Evolutionary conservation across 1,140 invertebrate genomes (phyloP).

Genomic region (Apis dorsata): DNA sequence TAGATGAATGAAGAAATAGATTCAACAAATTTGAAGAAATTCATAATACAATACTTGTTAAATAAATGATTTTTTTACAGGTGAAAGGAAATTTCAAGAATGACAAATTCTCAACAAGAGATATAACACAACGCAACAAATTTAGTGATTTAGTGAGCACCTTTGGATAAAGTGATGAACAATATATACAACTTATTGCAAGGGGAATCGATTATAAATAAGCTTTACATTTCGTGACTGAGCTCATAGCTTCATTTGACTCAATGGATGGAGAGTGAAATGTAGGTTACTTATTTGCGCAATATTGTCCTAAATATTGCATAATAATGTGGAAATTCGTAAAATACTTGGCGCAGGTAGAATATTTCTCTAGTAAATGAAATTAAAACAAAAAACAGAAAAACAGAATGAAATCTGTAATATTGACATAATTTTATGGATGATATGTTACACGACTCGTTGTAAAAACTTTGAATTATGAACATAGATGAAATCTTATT

Average conservation of each 20-base stretch:
- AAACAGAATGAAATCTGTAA: constrained; percentile 41
- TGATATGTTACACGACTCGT: constrained; percentile 55
- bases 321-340: constrained; percentile 42
- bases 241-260: constrained; percentile 55
- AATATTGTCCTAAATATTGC: constrained; percentile 52
- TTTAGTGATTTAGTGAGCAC: constrained; percentile 65
- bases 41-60: constrained; percentile 44
- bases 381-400: constrained; percentile 17
- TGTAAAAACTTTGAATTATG: constrained; percentile 55
- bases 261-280: constrained; percentile 46
- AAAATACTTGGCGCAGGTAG: constrained; percentile 53
- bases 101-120: constrained; percentile 51
- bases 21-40: constrained; percentile 36
- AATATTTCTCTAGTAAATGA: constrained; percentile 53
- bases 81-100: constrained; percentile 45
- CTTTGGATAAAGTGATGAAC: constrained; percentile 62
- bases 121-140: constrained; percentile 62
- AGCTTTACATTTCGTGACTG: constrained; percentile 62
- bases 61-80: constrained; percentile 58
- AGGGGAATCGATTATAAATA: constrained; percentile 61
- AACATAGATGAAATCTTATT: constrained; percentile 61
- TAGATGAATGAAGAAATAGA: constrained; percentile 31
- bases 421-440: constrained; percentile 54
- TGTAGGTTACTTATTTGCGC: constrained; percentile 57
- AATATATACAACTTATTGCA: constrained; percentile 60